Evolutionary conservation across 2,113 vertebrate genomes (phyloP).

Genomic region (Chlorocebus sabaeus): DNA sequence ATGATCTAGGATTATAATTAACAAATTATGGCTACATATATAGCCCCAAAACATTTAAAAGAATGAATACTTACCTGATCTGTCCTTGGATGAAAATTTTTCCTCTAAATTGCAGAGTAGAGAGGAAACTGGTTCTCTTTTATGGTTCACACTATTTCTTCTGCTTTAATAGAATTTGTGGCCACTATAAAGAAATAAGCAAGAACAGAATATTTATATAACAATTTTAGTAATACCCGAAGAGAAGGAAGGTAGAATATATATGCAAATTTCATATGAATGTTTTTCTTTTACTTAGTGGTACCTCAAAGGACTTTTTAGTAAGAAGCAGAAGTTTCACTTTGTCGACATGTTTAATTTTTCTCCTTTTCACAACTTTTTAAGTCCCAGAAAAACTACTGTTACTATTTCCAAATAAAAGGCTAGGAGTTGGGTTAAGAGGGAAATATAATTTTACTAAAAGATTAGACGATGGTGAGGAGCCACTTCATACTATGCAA

Average conservation of each 20-base stretch:
- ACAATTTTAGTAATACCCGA: not conserved
- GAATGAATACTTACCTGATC: not conserved
- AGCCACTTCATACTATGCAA: not conserved
- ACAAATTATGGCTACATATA: not conserved
- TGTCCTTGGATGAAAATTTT: not conserved
- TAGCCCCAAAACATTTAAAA: not conserved
- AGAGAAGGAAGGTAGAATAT: not conserved
- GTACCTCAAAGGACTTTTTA: not conserved
- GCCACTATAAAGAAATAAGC: not conserved
- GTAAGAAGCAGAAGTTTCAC: not conserved
- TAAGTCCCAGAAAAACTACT: not conserved
- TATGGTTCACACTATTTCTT: not conserved
- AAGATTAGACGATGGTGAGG: not conserved
- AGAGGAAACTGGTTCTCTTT: not conserved
- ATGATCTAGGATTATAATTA: not conserved
- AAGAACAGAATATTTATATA: not conserved
- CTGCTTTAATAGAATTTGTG: not conserved
- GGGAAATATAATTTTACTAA: not conserved
- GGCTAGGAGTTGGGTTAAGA: not conserved
- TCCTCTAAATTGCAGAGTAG: not conserved
- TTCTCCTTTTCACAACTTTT: not conserved
- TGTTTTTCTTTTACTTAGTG: not conserved
- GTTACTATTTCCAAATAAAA: slow-evolving; percentile 20
- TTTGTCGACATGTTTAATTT: not conserved
- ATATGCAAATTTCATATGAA: not conserved